phyloP scores from a whole-genome alignment of 2,113 vertebrate species.

The Athene cunicularia region DNA sequence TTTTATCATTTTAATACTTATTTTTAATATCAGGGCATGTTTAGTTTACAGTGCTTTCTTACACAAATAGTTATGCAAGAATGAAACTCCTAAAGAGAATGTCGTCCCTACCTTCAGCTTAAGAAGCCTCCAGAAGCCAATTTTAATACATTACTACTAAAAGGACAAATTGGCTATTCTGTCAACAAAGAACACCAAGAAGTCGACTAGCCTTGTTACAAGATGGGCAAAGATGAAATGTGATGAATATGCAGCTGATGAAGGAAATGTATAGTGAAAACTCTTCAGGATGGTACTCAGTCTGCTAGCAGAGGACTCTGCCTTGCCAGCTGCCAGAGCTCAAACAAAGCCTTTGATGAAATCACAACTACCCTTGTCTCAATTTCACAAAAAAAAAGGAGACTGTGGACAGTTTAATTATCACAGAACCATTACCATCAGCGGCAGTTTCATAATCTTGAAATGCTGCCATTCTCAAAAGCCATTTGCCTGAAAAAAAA shows the following conservation, averaged over 20 bases:
- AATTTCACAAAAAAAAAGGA: constrained; percentile 4
- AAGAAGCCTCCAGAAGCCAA: constrained; percentile 2
- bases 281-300: constrained; percentile 20
- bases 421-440: constrained; percentile 55
- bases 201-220: constrained; percentile 47
- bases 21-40: background rate
- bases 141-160: constrained; percentile 50
- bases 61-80: background rate
- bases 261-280: constrained; percentile 61
- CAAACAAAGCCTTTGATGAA: constrained; percentile 71
- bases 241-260: constrained; percentile 56
- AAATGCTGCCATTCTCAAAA: constrained; percentile 53
- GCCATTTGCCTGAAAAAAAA: background rate
- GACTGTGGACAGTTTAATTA: constrained; percentile 66
- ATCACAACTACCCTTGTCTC: constrained; percentile 52
- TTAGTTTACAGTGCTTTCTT: background rate
- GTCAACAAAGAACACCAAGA: constrained; percentile 64
- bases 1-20: background rate
- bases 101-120: background rate
- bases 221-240: constrained; percentile 62
- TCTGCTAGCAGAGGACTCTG: constrained; percentile 45
- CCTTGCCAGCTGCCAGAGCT: constrained; percentile 64
- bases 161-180: constrained; percentile 68
- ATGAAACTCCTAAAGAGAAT: background rate
- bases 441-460: constrained; percentile 25